A percentile compares a stretch with the other conserved stretches of the same genome.
Conservation (phyloP, 1,140 invertebrate species). For the Diorhabda sublineata region DNA sequence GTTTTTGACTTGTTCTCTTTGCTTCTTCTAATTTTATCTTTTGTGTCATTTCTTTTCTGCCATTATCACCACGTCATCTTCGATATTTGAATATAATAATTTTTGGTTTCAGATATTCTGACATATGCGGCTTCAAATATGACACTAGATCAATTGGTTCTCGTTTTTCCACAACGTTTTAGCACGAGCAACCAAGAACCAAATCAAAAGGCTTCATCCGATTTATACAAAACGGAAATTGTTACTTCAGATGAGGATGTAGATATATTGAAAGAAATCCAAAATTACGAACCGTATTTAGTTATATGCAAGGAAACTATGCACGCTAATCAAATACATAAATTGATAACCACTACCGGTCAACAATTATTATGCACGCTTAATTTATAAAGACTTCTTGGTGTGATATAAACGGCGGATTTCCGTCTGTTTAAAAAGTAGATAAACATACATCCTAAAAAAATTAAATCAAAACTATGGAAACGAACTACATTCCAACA, state of each 20-base stretch:
- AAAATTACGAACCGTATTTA: constrained; percentile 49
- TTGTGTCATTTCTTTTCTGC: too few relatives aligned
- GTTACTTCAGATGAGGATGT: constrained; percentile 22
- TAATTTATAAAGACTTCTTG: constrained; percentile 45
- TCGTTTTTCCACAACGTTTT: constrained; percentile 49
- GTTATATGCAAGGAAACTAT: constrained; percentile 54
- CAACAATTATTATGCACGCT: constrained; percentile 56
- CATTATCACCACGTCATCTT: too few relatives aligned
- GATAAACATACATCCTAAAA: too few relatives aligned
- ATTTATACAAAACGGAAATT: constrained; percentile 8
- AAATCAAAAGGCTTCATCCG: constrained; percentile 7
- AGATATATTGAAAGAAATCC: constrained; percentile 43
- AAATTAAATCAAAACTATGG: too few relatives aligned
- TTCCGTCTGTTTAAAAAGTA: too few relatives aligned
- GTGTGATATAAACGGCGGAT: too few relatives aligned
- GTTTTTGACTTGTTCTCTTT: too few relatives aligned
- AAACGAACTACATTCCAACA: too few relatives aligned
- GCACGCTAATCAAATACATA: constrained; percentile 59
- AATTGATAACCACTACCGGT: constrained; percentile 57
- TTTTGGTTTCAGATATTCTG: constrained; percentile 47
- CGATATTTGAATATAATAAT: background rate
- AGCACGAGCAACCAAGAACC: constrained; percentile 30
- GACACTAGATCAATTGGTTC: constrained; percentile 49
- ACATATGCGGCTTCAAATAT: constrained; percentile 51
- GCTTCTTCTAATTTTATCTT: too few relatives aligned